Evolutionary conservation across 2,113 vertebrate species (phyloP).

Genomic region (Prionailurus bengalensis): DNA sequence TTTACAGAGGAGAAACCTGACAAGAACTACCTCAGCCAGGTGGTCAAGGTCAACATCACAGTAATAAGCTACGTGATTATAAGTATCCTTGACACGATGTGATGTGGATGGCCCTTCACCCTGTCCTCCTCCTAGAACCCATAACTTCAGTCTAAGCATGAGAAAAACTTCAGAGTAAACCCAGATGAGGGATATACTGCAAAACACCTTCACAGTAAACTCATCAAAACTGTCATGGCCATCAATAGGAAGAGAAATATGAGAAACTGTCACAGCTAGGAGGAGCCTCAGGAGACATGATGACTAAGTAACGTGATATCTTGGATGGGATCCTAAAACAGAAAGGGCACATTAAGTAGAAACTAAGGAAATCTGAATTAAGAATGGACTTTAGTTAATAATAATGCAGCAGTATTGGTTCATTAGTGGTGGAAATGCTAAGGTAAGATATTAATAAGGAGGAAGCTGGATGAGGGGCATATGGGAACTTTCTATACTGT

Average conservation of each 20-base stretch:
- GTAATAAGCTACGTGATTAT: fast-evolving
- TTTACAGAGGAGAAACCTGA: neutral
- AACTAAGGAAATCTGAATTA: neutral
- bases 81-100: fast-evolving
- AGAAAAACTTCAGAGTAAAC: neutral
- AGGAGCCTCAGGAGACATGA: neutral
- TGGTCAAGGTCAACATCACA: neutral
- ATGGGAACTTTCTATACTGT: too few species aligned
- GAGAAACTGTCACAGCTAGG: neutral
- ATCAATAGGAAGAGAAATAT: neutral
- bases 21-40: neutral
- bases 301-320: neutral
- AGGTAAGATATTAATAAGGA: neutral
- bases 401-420: neutral
- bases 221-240: neutral
- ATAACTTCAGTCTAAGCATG: neutral
- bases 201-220: neutral
- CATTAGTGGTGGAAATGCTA: neutral
- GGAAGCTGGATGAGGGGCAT: neutral
- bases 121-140: neutral
- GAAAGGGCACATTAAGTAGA: neutral
- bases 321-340: too few species aligned
- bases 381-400: neutral
- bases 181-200: neutral
- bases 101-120: neutral